Evolutionary conservation across 2,888 invertebrate genomes (phyloP).

Genomic region (Hirtodrosophila cameraria): DNA sequence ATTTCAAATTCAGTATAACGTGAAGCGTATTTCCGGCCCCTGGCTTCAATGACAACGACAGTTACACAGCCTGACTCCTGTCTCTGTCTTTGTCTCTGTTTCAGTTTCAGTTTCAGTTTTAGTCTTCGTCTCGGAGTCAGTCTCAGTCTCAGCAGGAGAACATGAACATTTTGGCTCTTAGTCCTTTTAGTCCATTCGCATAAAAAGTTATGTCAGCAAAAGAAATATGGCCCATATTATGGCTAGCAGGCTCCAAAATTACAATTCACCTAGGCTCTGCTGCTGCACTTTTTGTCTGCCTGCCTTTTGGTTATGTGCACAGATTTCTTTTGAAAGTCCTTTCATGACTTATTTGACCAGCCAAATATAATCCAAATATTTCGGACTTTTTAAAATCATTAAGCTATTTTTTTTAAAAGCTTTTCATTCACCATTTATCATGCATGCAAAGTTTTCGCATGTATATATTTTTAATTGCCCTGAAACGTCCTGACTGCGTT

Average conservation of each 20-base stretch:
- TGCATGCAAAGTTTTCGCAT: not conserved
- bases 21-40: conserved; percentile 73
- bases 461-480: conserved; percentile 51
- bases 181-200: conserved; percentile 54
- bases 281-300: conserved; percentile 20
- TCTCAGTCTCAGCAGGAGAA: conserved; percentile 39
- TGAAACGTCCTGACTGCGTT: conserved; percentile 40
- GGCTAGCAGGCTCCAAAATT: conserved; percentile 35
- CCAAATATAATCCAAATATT: conserved; percentile 46
- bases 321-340: conserved; percentile 56
- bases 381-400: conserved; percentile 30
- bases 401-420: conserved; percentile 22
- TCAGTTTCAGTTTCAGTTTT: not conserved
- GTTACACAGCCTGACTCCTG: no score
- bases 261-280: conserved; percentile 43
- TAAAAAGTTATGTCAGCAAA: conserved; percentile 75
- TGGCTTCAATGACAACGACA: conserved; percentile 41
- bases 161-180: conserved; percentile 30
- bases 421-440: conserved; percentile 28
- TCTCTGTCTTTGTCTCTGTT: not conserved
- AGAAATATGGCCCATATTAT: conserved; percentile 74
- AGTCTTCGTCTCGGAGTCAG: conserved; percentile 6
- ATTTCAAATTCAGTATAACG: conserved; percentile 80
- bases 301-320: conserved; percentile 4
- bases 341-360: conserved; percentile 49